Evolutionary conservation across 2,113 vertebrate species (phyloP).

Genomic region (Pycnonotus jocosus): DNA sequence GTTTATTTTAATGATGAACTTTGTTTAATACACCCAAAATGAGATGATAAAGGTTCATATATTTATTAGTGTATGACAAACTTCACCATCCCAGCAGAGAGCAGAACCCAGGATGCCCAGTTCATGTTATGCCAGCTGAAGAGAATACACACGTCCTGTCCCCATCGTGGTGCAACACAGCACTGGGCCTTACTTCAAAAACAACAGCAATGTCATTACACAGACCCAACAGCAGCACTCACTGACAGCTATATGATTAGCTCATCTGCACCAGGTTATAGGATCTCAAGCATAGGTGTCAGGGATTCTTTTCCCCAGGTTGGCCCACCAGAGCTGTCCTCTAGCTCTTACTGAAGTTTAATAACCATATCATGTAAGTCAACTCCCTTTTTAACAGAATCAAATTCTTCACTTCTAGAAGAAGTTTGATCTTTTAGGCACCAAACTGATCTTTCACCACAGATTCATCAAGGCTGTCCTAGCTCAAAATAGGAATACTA

Average conservation of each 20-base stretch:
- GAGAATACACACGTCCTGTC: not conserved
- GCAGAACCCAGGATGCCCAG: not conserved
- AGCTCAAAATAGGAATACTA: not conserved
- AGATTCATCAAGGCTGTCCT: not conserved
- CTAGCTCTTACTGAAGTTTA: not conserved
- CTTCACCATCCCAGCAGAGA: not conserved
- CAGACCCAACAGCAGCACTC: not conserved
- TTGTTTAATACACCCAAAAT: not conserved
- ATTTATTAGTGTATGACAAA: not conserved
- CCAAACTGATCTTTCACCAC: accelerated
- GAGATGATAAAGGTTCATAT: not conserved
- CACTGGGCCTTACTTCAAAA: not conserved
- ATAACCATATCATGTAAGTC: not conserved
- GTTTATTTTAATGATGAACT: not conserved
- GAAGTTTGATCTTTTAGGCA: not conserved
- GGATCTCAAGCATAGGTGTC: not conserved
- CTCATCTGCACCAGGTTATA: not conserved
- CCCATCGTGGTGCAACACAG: accelerated
- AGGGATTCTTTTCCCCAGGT: not conserved
- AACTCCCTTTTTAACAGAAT: not conserved
- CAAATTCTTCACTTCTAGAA: not conserved
- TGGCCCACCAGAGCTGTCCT: not conserved
- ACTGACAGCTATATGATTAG: not conserved
- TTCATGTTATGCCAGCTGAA: accelerated
- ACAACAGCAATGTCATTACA: not conserved